Evolutionary conservation across 1,140 invertebrate genomes (phyloP).

Genomic region (Onthophagus taurus): DNA sequence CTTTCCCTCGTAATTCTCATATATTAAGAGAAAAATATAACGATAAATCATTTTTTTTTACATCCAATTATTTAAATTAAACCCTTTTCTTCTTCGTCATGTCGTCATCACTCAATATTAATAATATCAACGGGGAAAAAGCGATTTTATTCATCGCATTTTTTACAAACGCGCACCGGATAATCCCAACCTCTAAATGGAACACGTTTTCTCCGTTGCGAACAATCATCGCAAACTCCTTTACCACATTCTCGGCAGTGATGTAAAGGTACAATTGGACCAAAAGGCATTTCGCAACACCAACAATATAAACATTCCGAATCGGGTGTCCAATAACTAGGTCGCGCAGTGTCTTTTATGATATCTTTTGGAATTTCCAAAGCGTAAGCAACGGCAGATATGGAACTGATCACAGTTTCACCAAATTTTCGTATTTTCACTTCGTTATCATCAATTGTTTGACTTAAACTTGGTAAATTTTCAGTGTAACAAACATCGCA

Average conservation of each 20-base stretch:
- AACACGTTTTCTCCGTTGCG: conserved; percentile 50
- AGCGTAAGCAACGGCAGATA: conserved; percentile 41
- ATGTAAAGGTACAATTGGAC: conserved; percentile 46
- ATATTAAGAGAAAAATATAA: too few relatives aligned
- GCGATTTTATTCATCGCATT: conserved; percentile 36
- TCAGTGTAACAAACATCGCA: conserved; percentile 53
- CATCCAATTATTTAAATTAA: too few relatives aligned
- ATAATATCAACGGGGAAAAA: too few relatives aligned
- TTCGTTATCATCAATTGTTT: conserved; percentile 30
- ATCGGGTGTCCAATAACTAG: conserved; percentile 74
- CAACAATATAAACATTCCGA: conserved; percentile 54
- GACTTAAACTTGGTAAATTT: conserved; percentile 29
- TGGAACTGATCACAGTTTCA: conserved; percentile 52
- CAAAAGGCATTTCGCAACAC: conserved; percentile 54
- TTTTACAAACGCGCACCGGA: conserved; percentile 61
- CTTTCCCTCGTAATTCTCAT: too few relatives aligned
- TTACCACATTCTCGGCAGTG: conserved; percentile 70
- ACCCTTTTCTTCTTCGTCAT: too few relatives aligned
- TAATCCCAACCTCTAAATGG: conserved; percentile 58
- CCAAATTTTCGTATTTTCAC: conserved; percentile 51
- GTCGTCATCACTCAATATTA: too few relatives aligned
- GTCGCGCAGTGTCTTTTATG: conserved; percentile 69
- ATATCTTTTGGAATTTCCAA: conserved; percentile 41
- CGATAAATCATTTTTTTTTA: too few relatives aligned
- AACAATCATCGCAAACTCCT: conserved; percentile 60